Conservation (phyloP, 1,140 invertebrate species). For the Apis laboriosa region DNA sequence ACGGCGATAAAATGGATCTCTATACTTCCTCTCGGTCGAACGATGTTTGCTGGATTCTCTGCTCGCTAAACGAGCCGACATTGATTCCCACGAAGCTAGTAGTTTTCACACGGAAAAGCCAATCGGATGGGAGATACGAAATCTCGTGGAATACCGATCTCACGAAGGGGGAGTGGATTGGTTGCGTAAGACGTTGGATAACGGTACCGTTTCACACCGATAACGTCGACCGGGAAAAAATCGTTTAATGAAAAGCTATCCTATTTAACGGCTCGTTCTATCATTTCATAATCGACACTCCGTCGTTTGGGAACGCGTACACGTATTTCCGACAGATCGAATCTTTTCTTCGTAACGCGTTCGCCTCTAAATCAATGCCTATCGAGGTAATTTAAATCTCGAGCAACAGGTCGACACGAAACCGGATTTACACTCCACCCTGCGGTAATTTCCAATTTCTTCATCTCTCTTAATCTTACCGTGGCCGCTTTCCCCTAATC, state of each 20-base stretch:
- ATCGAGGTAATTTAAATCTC: background rate
- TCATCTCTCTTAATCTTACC: background rate
- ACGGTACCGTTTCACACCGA: slow-evolving; percentile 34
- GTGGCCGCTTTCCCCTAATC: no score
- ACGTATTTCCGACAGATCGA: background rate
- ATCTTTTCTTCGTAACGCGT: background rate
- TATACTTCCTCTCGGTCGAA: background rate
- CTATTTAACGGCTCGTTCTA: background rate
- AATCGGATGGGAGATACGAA: background rate
- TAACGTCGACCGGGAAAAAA: slow-evolving; percentile 27
- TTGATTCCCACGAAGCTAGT: background rate
- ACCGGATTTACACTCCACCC: background rate
- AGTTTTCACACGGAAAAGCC: background rate
- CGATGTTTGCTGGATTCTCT: background rate
- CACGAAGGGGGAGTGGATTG: slow-evolving; percentile 12
- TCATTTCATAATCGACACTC: background rate
- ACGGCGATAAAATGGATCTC: slow-evolving; percentile 16
- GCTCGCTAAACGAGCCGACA: background rate
- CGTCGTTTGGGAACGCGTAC: background rate
- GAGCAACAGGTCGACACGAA: no score
- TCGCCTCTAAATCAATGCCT: slow-evolving; percentile 1
- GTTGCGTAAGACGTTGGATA: slow-evolving; percentile 33
- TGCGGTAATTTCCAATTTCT: background rate
- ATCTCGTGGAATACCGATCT: slow-evolving; percentile 15
- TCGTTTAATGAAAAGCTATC: slow-evolving; percentile 4